A percentile compares a stretch with the other conserved stretches of the same genome.
phyloP scores from a whole-genome alignment of 2,888 invertebrate species.

The Phymatocera aterrima region DNA sequence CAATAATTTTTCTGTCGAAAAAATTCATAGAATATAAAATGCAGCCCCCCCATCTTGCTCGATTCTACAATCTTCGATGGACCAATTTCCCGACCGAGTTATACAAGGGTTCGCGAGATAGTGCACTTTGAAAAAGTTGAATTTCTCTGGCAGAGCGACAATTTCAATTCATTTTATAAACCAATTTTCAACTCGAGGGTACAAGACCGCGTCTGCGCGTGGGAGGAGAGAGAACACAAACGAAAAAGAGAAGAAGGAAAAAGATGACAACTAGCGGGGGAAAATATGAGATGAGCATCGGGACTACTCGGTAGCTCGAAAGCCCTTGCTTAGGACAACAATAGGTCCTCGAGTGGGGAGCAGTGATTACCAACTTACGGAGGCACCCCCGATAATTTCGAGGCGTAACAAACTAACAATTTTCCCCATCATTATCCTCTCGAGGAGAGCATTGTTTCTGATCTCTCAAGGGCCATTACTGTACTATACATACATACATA shows the following conservation, averaged over 20 bases:
- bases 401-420: conserved; percentile 65
- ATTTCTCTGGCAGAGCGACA: no score
- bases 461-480: conserved; percentile 60
- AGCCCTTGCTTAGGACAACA: conserved; percentile 36
- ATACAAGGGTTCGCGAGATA: not conserved
- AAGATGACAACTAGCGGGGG: no score
- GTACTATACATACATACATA: not conserved
- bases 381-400: conserved; percentile 50
- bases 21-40: not conserved
- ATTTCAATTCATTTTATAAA: not conserved
- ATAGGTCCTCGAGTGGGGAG: conserved; percentile 52
- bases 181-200: not conserved
- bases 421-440: conserved; percentile 66
- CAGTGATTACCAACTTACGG: conserved; percentile 60
- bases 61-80: not conserved
- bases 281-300: conserved; percentile 27
- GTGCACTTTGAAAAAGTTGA: not conserved
- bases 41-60: not conserved
- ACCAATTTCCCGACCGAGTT: not conserved
- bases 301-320: conserved; percentile 18
- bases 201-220: not conserved
- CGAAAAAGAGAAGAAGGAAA: not conserved
- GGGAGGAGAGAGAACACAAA: not conserved
- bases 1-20: not conserved
- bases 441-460: conserved; percentile 63